Evolutionary conservation across 2,888 invertebrate species (phyloP).

Genomic region (Anthrax anthrax): DNA sequence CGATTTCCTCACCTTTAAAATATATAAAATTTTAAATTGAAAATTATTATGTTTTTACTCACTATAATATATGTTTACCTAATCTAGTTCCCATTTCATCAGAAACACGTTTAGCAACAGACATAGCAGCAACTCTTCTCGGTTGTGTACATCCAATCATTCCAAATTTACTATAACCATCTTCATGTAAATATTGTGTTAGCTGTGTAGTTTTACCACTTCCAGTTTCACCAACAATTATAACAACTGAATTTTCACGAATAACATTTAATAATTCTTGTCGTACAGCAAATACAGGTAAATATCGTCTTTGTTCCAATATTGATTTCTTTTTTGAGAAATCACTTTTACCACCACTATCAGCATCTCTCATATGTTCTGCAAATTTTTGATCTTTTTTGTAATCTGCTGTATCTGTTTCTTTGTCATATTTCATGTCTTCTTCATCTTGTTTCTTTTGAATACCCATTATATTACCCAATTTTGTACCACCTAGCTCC

Average conservation of each 20-base stretch:
- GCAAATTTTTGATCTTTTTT: slow-evolving; percentile 94
- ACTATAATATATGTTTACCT: slow-evolving; percentile 35
- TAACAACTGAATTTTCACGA: slow-evolving; percentile 83
- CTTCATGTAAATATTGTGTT: slow-evolving; percentile 94
- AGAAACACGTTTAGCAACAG: slow-evolving; percentile 95
- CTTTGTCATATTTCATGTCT: slow-evolving; percentile 47
- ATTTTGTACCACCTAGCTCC: slow-evolving; percentile 88
- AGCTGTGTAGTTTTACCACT: slow-evolving; percentile 85
- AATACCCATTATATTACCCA: slow-evolving; percentile 89
- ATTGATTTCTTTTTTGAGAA: slow-evolving; percentile 79
- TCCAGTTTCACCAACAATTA: slow-evolving; percentile 64
- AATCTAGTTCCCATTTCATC: slow-evolving; percentile 90
- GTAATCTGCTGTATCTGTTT: slow-evolving; percentile 65
- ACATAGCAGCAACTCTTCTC: slow-evolving; percentile 95
- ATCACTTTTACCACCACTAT: slow-evolving; percentile 51
- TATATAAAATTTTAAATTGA: background rate
- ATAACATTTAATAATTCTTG: slow-evolving; percentile 86
- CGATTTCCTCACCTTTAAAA: slow-evolving; percentile 66
- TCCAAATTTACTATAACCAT: slow-evolving; percentile 82
- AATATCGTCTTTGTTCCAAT: slow-evolving; percentile 71
- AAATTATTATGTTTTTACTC: background rate
- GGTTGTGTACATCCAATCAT: slow-evolving; percentile 98
- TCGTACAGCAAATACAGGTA: slow-evolving; percentile 91
- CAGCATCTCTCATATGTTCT: slow-evolving; percentile 71
- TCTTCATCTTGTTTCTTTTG: slow-evolving; percentile 65